Percentiles rank a stretch among this genome's conserved stretches.
These are phyloP conservation scores for Oreortyx pictus DNA, from an alignment of 2,797 vertebrate species.

Conservation along the genomic window DNA sequence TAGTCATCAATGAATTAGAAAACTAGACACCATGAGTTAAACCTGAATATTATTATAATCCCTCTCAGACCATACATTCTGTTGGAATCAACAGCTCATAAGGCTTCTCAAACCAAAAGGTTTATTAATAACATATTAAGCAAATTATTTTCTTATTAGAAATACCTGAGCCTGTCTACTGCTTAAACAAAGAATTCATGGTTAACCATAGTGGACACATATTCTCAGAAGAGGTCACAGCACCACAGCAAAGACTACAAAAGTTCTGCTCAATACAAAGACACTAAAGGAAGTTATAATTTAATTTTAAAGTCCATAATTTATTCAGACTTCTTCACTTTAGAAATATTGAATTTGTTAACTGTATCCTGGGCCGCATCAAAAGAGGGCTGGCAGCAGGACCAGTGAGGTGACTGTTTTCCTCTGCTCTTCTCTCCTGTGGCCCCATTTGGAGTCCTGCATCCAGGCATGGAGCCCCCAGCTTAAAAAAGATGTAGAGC, in stretches of 20 bases:
- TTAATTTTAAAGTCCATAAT: neutral
- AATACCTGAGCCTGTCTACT: neutral
- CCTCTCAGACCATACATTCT: neutral
- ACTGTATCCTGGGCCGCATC: neutral
- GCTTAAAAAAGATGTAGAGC: neutral
- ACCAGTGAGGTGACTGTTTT: neutral
- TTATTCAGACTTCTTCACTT: neutral
- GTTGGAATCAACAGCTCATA: neutral
- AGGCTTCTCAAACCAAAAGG: neutral
- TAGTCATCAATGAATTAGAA: neutral
- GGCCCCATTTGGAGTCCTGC: neutral
- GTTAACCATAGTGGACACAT: neutral
- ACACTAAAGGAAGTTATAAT: neutral
- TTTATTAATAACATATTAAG: neutral
- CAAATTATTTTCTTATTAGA: neutral
- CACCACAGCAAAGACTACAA: neutral
- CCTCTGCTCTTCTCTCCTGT: neutral
- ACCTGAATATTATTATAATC: neutral
- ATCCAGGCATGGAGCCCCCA: too few species aligned
- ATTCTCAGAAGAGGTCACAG: neutral
- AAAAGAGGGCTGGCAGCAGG: neutral
- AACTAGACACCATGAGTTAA: neutral
- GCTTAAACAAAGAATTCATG: neutral
- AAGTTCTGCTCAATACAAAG: neutral
- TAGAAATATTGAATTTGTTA: neutral